phyloP scores from a whole-genome alignment of 1,140 invertebrate genomes.

The Pectinophora gossypiella region DNA sequence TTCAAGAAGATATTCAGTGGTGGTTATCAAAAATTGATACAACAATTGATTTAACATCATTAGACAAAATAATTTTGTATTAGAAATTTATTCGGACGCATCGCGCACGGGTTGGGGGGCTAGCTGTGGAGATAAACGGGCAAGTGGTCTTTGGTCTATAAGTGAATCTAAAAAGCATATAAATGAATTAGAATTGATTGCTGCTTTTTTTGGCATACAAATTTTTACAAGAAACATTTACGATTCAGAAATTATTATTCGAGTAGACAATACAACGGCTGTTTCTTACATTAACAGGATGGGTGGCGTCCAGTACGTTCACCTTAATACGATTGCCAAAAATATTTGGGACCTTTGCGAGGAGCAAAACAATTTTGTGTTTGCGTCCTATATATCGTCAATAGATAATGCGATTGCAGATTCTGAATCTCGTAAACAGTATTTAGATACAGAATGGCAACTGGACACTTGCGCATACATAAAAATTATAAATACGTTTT shows the following conservation, averaged over 20 bases:
- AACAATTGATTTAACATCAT: too few species aligned
- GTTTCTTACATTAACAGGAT: not conserved
- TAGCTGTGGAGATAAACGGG: too few species aligned
- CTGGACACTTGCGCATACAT: not conserved
- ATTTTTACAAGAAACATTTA: not conserved
- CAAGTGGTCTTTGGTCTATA: not conserved
- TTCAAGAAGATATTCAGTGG: constrained; percentile 2
- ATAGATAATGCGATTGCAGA: not conserved
- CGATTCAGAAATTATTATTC: not conserved
- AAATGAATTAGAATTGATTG: not conserved
- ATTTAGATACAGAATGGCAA: not conserved
- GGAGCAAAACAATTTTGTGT: not conserved
- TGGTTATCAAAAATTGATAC: too few species aligned
- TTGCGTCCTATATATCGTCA: not conserved
- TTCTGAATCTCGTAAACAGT: not conserved
- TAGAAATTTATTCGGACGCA: not conserved
- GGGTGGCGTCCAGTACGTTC: not conserved
- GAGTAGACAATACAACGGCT: not conserved
- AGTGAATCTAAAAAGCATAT: not conserved
- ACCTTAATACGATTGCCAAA: not conserved
- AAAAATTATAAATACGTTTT: not conserved
- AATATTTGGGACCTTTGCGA: not conserved
- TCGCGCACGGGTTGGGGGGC: not conserved
- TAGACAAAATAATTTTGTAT: not conserved
- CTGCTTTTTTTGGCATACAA: not conserved